Percentiles rank a stretch among this genome's conserved stretches.
phyloP scores from a whole-genome alignment of 2,113 vertebrate species.

The Lycaon pictus region DNA sequence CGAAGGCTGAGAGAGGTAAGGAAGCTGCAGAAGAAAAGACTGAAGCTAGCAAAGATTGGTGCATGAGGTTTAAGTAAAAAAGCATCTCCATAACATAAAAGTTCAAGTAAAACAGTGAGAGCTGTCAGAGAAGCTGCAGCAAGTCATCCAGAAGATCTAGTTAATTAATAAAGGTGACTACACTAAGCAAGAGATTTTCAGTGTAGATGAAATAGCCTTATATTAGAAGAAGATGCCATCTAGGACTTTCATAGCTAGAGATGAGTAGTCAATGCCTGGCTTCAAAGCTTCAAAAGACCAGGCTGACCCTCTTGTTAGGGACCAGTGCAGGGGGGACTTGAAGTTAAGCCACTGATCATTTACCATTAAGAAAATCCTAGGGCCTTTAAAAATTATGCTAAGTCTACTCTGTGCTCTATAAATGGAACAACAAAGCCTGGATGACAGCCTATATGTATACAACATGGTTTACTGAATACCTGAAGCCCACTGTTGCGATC shows the following conservation, averaged over 20 bases:
- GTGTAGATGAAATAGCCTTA: neutral
- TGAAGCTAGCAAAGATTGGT: neutral
- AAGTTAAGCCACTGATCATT: neutral
- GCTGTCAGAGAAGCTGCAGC: neutral
- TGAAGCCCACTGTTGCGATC: neutral
- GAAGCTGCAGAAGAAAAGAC: neutral
- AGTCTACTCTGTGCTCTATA: neutral
- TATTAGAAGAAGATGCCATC: neutral
- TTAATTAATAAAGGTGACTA: neutral
- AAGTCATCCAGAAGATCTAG: neutral
- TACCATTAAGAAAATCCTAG: neutral
- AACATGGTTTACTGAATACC: neutral
- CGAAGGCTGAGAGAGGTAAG: neutral
- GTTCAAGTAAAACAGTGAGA: neutral
- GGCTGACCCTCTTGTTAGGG: neutral
- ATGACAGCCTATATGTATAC: neutral
- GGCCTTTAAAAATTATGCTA: neutral
- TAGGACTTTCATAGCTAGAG: neutral
- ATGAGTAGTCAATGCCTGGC: neutral
- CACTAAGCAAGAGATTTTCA: neutral
- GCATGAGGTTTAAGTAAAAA: neutral
- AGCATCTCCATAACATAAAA: neutral
- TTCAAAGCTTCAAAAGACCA: neutral
- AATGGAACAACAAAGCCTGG: neutral
- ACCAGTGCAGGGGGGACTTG: neutral